A percentile compares a stretch with the other conserved stretches of the same genome.
Evolutionary conservation across 2,113 vertebrate species (phyloP).

Genomic region (Orycteropus afer): DNA sequence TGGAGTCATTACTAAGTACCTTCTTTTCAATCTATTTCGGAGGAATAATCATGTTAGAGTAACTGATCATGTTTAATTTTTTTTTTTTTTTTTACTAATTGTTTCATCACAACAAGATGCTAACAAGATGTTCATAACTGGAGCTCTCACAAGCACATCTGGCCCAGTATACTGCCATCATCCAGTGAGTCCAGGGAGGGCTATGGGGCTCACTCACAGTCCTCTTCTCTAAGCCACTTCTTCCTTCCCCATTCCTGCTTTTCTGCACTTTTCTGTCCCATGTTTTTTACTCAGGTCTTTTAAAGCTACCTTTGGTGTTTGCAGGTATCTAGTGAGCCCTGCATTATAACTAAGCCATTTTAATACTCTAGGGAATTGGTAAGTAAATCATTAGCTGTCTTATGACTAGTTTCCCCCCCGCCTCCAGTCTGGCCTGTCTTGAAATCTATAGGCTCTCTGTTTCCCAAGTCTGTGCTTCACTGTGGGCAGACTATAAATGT

Average conservation of each 20-base stretch:
- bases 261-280: slow-evolving; percentile 57
- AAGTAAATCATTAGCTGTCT: slow-evolving; percentile 68
- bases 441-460: neutral
- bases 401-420: neutral
- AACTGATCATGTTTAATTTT: slow-evolving; percentile 49
- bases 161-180: neutral
- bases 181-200: neutral
- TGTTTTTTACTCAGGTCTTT: slow-evolving; percentile 63
- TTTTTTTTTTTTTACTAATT: neutral
- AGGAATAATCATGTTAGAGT: neutral
- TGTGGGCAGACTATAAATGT: rapidly evolving
- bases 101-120: neutral
- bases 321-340: slow-evolving; percentile 36
- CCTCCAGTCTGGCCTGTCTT: neutral
- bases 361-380: slow-evolving; percentile 55
- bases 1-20: slow-evolving; percentile 26
- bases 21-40: slow-evolving; percentile 56
- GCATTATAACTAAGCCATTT: slow-evolving; percentile 59
- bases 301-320: slow-evolving; percentile 54
- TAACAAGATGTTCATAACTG: too few relatives aligned
- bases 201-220: neutral
- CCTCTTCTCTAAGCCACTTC: neutral
- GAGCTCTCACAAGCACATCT: neutral
- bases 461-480: rapidly evolving
- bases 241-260: slow-evolving; percentile 16